Percentiles rank a stretch among this genome's conserved stretches.
Evolutionary conservation across 2,113 vertebrate genomes (phyloP).

Genomic region (Piliocolobus tephrosceles): DNA sequence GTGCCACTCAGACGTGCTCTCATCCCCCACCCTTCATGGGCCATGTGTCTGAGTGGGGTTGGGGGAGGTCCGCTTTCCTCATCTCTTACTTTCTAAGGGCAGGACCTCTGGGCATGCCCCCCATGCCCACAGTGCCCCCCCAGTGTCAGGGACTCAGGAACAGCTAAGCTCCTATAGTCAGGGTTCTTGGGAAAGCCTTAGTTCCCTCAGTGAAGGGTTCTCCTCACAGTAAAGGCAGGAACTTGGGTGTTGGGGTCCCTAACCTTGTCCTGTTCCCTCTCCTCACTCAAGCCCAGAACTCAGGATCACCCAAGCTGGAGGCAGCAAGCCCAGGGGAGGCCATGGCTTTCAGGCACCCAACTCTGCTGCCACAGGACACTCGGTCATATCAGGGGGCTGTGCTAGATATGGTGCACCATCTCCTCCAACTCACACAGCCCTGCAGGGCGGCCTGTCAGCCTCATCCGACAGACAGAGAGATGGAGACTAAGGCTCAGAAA

Average conservation of each 20-base stretch:
- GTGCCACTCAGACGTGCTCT: not conserved
- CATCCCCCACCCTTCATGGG: not conserved
- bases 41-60: not conserved
- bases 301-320: not conserved
- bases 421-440: not conserved
- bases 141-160: not conserved
- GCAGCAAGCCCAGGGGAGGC: not conserved
- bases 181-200: not conserved
- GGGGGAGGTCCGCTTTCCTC: not conserved
- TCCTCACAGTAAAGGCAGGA: not conserved
- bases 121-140: rapidly evolving
- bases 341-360: rapidly evolving
- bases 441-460: not conserved
- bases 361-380: no score
- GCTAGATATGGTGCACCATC: not conserved
- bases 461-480: not conserved
- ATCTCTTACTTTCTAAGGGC: not conserved
- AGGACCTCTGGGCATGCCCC: not conserved
- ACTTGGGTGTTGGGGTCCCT: no score
- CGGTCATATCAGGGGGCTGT: no score
- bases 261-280: not conserved
- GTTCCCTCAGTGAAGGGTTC: not conserved
- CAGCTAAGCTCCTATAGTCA: not conserved
- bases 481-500: not conserved
- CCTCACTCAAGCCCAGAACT: not conserved